A percentile compares a stretch with the other conserved stretches of the same genome.
These are phyloP conservation scores for Blennius ocellaris DNA, from an alignment of 2,113 vertebrate species.

Conservation along the genomic window DNA sequence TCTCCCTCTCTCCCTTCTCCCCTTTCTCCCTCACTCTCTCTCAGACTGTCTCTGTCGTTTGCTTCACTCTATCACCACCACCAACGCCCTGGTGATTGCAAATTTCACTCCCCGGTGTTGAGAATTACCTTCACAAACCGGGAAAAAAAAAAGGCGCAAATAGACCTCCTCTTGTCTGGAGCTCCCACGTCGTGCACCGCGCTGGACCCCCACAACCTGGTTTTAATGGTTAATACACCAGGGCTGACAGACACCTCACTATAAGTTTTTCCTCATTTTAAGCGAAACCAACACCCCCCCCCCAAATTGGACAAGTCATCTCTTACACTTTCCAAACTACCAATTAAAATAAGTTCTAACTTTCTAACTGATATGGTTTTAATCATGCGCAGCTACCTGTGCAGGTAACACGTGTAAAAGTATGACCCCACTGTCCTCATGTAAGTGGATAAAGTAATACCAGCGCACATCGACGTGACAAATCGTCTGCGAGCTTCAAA, in stretches of 20 bases:
- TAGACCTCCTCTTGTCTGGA: background rate
- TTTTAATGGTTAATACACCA: slow-evolving; percentile 13
- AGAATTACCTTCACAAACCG: slow-evolving; percentile 14
- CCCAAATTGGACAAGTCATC: no score
- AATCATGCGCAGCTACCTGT: background rate
- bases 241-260: slow-evolving; percentile 4
- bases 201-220: background rate
- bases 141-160: background rate
- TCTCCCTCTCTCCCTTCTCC: slow-evolving; percentile 27
- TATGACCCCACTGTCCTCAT: background rate
- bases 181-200: background rate
- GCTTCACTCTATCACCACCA: slow-evolving; percentile 47
- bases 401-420: background rate
- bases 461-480: background rate
- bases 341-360: background rate
- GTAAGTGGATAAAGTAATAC: slow-evolving; percentile 14
- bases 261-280: background rate
- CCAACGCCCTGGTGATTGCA: slow-evolving; percentile 43
- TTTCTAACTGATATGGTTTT: slow-evolving; percentile 2
- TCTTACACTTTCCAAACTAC: background rate
- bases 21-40: slow-evolving; percentile 17
- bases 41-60: slow-evolving; percentile 26
- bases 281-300: no score
- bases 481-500: slow-evolving; percentile 18
- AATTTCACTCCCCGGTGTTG: slow-evolving; percentile 26